Conservation (phyloP, 2,797 vertebrate species). For the Ataeniobius toweri region DNA sequence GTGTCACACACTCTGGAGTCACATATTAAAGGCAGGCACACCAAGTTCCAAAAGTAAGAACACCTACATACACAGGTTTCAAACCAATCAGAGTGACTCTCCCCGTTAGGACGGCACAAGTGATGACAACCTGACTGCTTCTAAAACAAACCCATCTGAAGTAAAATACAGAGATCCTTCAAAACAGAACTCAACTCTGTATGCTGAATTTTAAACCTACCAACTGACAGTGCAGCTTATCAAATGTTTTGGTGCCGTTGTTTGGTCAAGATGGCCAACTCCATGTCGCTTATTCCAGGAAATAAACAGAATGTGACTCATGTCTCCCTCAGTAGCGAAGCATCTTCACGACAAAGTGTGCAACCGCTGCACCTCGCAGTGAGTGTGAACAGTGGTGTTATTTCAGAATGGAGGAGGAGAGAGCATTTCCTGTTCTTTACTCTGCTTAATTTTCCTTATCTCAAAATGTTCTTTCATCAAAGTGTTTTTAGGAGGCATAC, state of each 20-base stretch:
- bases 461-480: conserved; percentile 18
- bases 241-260: conserved; percentile 10
- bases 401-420: conserved; percentile 14
- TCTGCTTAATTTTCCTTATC: conserved; percentile 14
- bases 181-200: neutral
- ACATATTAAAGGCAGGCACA: conserved; percentile 41
- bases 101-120: conserved; percentile 22
- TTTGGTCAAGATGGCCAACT: conserved; percentile 9
- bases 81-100: conserved; percentile 4
- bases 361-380: conserved; percentile 2
- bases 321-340: conserved; percentile 15
- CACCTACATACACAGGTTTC: conserved; percentile 4
- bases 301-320: conserved; percentile 41
- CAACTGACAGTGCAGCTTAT: neutral
- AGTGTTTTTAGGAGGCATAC: conserved; percentile 17
- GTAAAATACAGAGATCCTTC: conserved; percentile 8
- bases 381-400: neutral
- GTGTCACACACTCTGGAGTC: conserved; percentile 46
- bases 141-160: conserved; percentile 21
- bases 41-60: conserved; percentile 21
- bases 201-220: conserved; percentile 15
- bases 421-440: conserved; percentile 7
- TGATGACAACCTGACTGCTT: conserved; percentile 36
- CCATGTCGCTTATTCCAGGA: conserved; percentile 24
- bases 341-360: conserved; percentile 24